Base-by-base conservation (phyloP, 2,797 vertebrate species). In the Petrocephalus sullivani region DNA sequence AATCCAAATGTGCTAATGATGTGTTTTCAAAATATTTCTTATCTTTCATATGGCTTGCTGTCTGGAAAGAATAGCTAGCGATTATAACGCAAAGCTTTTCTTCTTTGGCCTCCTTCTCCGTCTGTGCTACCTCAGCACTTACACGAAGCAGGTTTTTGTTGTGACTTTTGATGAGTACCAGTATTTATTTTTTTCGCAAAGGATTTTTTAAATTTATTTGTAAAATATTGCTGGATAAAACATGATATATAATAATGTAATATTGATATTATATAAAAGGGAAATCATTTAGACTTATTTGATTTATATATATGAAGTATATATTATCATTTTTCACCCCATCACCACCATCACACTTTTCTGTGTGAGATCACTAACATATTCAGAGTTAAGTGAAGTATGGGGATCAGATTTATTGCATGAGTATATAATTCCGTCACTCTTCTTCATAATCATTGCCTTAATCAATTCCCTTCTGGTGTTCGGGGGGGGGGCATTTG, bases 1-100 rank as follows among this genome's bases (percentile, higher is more conserved):
- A 90, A 90, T 90, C 91, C 92, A 92, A 93, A 92, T 91, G 90
- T 89, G 87, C 75, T 90, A 90, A 91, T 91, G 90, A 91, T 91
- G 91, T 91, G 90, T 87, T 87, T 91, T 88, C 83, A 90, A 89
- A 90, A 89, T 89, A 67, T 88, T 86, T 88, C 90, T 92, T 91
- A 93, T 93, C 90, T 89, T 90, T 91, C 87, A 88, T 89, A 87
- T 88, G 91, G 86, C 87, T 90, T 89, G 61, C 86, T 89, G 89
- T 91, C 87, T 88, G 51, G 64, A 89, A 84, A 53, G 49, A 84
- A 84, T 84, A 84, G 81, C 81, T 84, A 54, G 81, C 23, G n/a
- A 54, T 84, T 84, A 84, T 54, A 84, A 28, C 19, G 49, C 21
- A 21, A 83, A 54, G 81, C 0, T 16, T 14, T 84, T 28, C n/a